Evolutionary conservation across 2,888 invertebrate species (phyloP).

Genomic region (Acanthosoma haemorrhoidale): DNA sequence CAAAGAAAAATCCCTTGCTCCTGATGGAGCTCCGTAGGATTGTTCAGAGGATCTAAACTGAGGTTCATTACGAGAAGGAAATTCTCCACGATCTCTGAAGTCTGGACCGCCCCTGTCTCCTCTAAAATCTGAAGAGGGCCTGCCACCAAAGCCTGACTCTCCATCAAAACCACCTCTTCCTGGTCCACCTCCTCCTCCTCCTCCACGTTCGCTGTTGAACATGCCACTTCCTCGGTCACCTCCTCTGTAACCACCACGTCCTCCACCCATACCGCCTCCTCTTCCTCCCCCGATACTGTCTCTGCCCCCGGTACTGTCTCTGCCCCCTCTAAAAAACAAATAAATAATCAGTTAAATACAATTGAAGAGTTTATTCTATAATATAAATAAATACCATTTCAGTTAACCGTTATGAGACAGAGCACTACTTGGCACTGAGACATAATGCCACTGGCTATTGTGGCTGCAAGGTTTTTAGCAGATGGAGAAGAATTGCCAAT

Average conservation of each 20-base stretch:
- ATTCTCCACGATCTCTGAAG: conserved; percentile 35
- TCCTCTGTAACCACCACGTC: conserved; percentile 29
- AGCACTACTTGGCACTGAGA: too few relatives aligned
- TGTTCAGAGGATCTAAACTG: neutral
- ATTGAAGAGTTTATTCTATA: neutral
- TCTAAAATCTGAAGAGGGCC: conserved; percentile 27
- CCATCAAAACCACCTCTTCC: conserved; percentile 9
- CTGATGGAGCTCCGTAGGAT: conserved; percentile 10
- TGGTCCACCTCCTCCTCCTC: neutral
- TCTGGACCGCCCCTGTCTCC: conserved; percentile 32
- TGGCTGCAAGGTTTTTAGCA: too few relatives aligned
- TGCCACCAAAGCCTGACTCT: conserved; percentile 27
- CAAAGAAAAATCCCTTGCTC: conserved; percentile 12
- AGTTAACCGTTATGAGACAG: too few relatives aligned
- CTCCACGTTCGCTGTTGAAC: conserved; percentile 22
- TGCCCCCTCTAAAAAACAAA: conserved; percentile 20
- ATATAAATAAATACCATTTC: neutral
- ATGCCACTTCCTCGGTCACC: conserved; percentile 18
- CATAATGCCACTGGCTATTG: too few relatives aligned
- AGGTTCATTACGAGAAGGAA: conserved; percentile 26
- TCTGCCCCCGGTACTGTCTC: conserved; percentile 19
- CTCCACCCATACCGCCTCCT: conserved; percentile 34
- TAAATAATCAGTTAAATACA: neutral
- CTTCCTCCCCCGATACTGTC: conserved; percentile 30
- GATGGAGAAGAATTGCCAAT: too few relatives aligned